phyloP scores from a whole-genome alignment of 2,113 vertebrate genomes.

The Peromyscus leucopus region DNA sequence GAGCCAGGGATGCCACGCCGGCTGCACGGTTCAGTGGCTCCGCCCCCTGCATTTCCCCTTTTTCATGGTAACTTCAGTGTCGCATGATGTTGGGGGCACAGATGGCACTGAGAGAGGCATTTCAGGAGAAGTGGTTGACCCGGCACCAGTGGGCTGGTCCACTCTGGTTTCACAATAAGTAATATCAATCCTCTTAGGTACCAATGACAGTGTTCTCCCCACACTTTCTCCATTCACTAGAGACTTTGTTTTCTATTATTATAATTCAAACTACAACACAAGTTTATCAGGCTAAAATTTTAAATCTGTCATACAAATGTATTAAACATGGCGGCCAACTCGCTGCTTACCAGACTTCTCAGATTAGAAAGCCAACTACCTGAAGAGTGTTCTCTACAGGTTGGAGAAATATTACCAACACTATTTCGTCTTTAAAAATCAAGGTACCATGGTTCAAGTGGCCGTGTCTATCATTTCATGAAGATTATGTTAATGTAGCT shows the following conservation, averaged over 20 bases:
- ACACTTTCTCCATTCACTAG: slow-evolving; percentile 62
- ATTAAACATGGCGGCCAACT: not conserved
- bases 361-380: not conserved
- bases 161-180: slow-evolving; percentile 59
- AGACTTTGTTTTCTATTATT: slow-evolving; percentile 47
- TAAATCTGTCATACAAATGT: not conserved
- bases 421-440: slow-evolving; percentile 1
- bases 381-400: not conserved
- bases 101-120: slow-evolving; percentile 51
- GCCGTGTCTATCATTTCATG: not conserved
- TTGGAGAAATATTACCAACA: not conserved
- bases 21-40: not conserved
- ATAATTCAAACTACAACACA: not conserved
- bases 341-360: not conserved
- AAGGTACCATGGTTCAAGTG: not conserved
- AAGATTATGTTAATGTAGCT: not conserved
- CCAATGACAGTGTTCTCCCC: slow-evolving; percentile 6
- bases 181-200: slow-evolving; percentile 54
- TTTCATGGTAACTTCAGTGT: slow-evolving; percentile 59
- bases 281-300: not conserved
- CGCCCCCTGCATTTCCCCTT: not conserved
- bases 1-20: slow-evolving; percentile 55
- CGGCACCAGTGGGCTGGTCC: not conserved
- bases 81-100: slow-evolving; percentile 42
- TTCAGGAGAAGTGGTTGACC: slow-evolving; percentile 73